A percentile compares a stretch with the other conserved stretches of the same genome.
phyloP scores from a whole-genome alignment of 2,888 invertebrate species.

The Synanthedon tipuliformis region DNA sequence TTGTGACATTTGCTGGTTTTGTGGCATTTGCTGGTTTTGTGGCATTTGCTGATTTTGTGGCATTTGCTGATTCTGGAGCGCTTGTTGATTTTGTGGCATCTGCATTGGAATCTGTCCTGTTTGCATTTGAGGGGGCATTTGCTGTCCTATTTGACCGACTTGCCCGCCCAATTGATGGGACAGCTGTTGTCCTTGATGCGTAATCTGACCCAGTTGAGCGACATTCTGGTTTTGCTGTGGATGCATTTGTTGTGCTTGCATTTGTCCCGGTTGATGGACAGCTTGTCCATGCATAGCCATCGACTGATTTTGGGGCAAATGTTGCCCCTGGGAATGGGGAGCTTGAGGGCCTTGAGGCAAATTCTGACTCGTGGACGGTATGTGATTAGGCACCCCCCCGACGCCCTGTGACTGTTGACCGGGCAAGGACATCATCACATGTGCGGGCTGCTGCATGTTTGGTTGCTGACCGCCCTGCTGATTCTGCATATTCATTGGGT shows the following conservation, averaged over 20 bases:
- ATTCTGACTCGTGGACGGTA: conserved; percentile 17
- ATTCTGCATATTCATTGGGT: conserved; percentile 36
- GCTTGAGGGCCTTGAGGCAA: conserved; percentile 21
- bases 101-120: conserved; percentile 5
- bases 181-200: conserved; percentile 15
- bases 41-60: conserved; percentile 21
- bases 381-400: conserved; percentile 25
- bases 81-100: conserved; percentile 9
- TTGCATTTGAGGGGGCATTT: conserved; percentile 16
- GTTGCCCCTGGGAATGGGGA: conserved; percentile 26
- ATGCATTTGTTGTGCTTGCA: conserved; percentile 30
- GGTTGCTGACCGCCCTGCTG: conserved; percentile 31
- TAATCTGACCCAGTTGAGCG: conserved; percentile 25
- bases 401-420: conserved; percentile 24
- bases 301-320: conserved; percentile 6
- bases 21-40: conserved; percentile 13
- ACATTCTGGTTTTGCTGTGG: conserved; percentile 13
- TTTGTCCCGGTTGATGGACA: conserved; percentile 24
- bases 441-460: conserved; percentile 25
- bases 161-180: conserved; percentile 16
- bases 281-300: conserved; percentile 24
- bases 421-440: conserved; percentile 16
- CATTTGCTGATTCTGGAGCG: conserved; percentile 5
- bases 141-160: conserved; percentile 15
- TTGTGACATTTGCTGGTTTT: conserved; percentile 12